Conservation (phyloP, 2,888 invertebrate genomes). For the Cephus nigrinus region DNA sequence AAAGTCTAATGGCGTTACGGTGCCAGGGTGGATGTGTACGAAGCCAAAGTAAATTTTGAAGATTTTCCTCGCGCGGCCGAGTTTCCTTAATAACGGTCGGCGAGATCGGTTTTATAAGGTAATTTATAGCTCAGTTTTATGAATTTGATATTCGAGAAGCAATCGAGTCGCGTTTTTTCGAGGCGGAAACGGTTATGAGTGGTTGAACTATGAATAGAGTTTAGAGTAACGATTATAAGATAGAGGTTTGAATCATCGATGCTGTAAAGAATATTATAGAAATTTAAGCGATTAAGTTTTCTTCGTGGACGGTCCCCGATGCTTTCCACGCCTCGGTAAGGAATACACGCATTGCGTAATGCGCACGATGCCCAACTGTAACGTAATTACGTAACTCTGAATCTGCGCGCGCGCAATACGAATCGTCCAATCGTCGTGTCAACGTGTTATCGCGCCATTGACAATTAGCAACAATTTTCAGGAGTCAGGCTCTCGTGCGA, state of each 20-base stretch:
- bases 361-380: neutral
- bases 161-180: constrained; percentile 38
- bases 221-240: constrained; percentile 51
- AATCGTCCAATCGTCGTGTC: neutral
- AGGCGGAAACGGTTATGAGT: constrained; percentile 50
- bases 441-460: neutral
- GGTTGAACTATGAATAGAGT: constrained; percentile 65
- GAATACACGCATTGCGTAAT: neutral
- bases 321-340: neutral
- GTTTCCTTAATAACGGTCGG: constrained; percentile 2
- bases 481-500: neutral
- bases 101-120: constrained; percentile 6
- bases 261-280: constrained; percentile 18
- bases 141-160: constrained; percentile 32
- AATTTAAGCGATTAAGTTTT: constrained; percentile 1
- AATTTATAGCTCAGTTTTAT: constrained; percentile 34
- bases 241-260: constrained; percentile 47
- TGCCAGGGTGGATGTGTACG: neutral
- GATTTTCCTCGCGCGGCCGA: neutral
- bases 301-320: neutral
- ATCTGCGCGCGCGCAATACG: neutral
- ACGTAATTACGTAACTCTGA: neutral
- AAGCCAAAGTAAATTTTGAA: neutral
- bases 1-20: neutral
- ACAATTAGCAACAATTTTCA: neutral